Percentiles rank a stretch among this genome's conserved stretches.
Evolutionary conservation across 1,140 invertebrate species (phyloP).

Genomic region (Orius insidiosus): DNA sequence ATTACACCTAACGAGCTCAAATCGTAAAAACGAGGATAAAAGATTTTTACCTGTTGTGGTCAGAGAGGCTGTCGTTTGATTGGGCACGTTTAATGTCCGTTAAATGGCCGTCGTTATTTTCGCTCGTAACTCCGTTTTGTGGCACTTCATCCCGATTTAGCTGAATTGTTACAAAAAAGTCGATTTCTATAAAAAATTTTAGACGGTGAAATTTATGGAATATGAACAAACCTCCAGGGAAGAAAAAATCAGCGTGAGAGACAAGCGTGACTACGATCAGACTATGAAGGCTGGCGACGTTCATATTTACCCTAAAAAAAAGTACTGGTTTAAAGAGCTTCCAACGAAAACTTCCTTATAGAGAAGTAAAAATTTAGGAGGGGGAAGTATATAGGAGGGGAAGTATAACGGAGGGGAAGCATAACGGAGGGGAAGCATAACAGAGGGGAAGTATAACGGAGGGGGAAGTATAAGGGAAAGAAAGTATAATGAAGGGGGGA

Average conservation of each 20-base stretch:
- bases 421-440: too few relatives aligned
- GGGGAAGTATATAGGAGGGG: too few relatives aligned
- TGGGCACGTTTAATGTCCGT: conserved; percentile 40
- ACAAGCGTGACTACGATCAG: conserved; percentile 70
- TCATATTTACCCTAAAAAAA: conserved; percentile 69
- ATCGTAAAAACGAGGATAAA: too few relatives aligned
- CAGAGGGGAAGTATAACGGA: too few relatives aligned
- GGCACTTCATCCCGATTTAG: conserved; percentile 9
- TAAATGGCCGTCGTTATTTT: conserved; percentile 12
- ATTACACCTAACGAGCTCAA: too few relatives aligned
- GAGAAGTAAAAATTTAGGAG: too few relatives aligned
- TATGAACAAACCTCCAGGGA: conserved; percentile 45
- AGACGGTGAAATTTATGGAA: not conserved
- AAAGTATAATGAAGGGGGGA: too few relatives aligned
- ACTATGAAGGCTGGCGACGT: conserved; percentile 63
- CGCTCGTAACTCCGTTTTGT: not conserved
- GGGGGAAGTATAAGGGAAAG: too few relatives aligned
- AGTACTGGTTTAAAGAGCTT: too few relatives aligned
- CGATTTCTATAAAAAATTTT: conserved; percentile 17
- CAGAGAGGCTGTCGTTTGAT: conserved; percentile 41
- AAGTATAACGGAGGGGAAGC: too few relatives aligned
- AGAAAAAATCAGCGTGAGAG: conserved; percentile 71
- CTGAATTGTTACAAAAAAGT: conserved; percentile 22
- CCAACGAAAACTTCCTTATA: too few relatives aligned
- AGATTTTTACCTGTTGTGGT: conserved; percentile 22